Evolutionary conservation across 2,113 vertebrate genomes (phyloP), one percentile per base, ranked within the genome.

Genomic region (Rana temporaria): DNA sequence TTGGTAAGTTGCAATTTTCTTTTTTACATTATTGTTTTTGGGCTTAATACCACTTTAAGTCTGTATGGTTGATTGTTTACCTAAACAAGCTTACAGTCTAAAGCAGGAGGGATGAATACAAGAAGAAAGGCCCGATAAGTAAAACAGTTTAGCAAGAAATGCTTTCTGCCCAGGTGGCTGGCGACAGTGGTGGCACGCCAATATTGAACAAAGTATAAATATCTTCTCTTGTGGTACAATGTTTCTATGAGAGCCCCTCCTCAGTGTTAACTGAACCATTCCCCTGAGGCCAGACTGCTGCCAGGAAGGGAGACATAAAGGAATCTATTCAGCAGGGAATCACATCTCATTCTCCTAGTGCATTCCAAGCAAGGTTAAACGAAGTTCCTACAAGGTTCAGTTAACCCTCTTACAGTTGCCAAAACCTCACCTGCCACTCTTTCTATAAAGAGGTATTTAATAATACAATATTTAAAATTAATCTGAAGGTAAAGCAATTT

Each of bases 281-380:
- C 72, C 81, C 81, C 81, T 55, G 72, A 75, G 81, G 81, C 71
- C 72, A 76, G 20, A 17, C 62, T 62, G 20, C 72, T 76, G 71
- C 81, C 72, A 83, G 72, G 71, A 83, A 81, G 52, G 81, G 81
- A 83, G 81, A 67, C 57, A 83, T 83, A 83, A 83, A 83, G 71
- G 72, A 76, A 76, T 72, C 81, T 83, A 83, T 83, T 83, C 81
- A 83, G 42, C 22, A 68, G 81, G 81, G 81, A 83, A 83, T 83
- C 81, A 67, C 78, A 56, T 67, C 66, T 63, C 72, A 63, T 68
- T 52, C 70, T 83, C 63, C 67, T 60, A 83, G 30, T 76, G 63
- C 81, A 83, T 83, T 83, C 81, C 81, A 83, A 56, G 52, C 70
- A 74, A 83, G 63, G 81, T 82, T 82, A 64, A 74, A 82, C 52